Conservation (phyloP, 1,140 invertebrate species). For the Zaprionus inermis region DNA sequence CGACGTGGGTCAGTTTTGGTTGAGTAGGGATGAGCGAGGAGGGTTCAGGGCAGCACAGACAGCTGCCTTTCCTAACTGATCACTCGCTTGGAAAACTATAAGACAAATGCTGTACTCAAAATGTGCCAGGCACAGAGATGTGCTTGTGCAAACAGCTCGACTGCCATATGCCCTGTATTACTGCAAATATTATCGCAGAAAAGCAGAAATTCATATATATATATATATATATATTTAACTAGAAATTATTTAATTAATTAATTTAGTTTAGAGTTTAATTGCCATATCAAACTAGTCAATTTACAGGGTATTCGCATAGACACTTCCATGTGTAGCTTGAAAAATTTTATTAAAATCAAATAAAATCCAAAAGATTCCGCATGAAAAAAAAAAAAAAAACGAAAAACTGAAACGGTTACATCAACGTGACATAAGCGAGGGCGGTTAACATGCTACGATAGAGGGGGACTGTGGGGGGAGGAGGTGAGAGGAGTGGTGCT, state of each 20-base stretch:
- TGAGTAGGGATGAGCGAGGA: not conserved
- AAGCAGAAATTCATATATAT: too few species aligned
- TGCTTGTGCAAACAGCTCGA: not conserved
- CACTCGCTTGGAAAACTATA: conserved; percentile 24
- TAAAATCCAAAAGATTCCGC: conserved; percentile 24
- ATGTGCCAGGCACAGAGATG: too few species aligned
- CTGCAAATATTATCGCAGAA: too few species aligned
- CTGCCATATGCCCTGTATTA: not conserved
- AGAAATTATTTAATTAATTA: too few species aligned
- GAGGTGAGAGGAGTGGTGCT: not conserved
- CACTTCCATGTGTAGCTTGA: not conserved
- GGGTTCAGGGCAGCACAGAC: not conserved
- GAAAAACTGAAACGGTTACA: conserved; percentile 24
- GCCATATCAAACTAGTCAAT: not conserved
- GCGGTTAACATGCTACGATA: not conserved
- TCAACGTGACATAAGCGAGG: conserved; percentile 37
- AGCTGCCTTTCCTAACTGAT: conserved; percentile 22
- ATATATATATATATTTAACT: too few species aligned
- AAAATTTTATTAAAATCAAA: conserved; percentile 57
- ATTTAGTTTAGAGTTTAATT: not conserved
- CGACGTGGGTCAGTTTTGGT: not conserved
- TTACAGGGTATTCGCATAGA: conserved; percentile 2
- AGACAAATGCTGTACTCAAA: conserved; percentile 3
- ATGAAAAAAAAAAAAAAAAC: conserved; percentile 1
- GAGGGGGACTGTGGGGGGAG: not conserved